These are phyloP conservation scores for Dicaeum eximium DNA, from an alignment of 2,113 vertebrate genomes.

Conservation along the genomic window DNA sequence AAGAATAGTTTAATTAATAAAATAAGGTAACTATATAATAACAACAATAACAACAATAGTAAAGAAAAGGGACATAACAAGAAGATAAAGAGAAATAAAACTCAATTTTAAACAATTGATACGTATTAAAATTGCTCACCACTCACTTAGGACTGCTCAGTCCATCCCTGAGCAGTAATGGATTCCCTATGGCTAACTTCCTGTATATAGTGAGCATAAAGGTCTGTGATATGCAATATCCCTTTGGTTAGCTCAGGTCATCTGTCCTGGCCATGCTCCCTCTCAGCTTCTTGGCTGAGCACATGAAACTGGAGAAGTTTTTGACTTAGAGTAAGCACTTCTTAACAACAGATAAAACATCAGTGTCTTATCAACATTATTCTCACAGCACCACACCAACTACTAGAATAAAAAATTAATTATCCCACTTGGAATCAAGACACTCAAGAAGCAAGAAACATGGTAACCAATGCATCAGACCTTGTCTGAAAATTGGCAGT, in stretches of 20 bases:
- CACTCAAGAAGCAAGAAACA: background rate
- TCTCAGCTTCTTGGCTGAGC: background rate
- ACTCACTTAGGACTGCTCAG: background rate
- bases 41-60: background rate
- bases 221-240: background rate
- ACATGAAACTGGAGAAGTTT: background rate
- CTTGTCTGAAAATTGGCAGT: background rate
- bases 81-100: background rate
- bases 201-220: background rate
- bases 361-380: background rate
- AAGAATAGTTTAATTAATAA: background rate
- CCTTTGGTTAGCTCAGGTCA: background rate
- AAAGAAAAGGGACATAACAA: background rate
- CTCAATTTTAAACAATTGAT: background rate
- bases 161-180: background rate
- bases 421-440: background rate
- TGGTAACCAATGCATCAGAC: background rate
- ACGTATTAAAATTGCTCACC: background rate
- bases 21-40: background rate
- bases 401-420: background rate
- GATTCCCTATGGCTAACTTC: background rate
- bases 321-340: background rate
- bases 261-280: background rate
- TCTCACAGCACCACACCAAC: background rate
- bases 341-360: background rate